Percentiles rank a stretch among this genome's conserved stretches.
Conservation (phyloP, 2,797 vertebrate genomes). For the Morelia viridis region DNA sequence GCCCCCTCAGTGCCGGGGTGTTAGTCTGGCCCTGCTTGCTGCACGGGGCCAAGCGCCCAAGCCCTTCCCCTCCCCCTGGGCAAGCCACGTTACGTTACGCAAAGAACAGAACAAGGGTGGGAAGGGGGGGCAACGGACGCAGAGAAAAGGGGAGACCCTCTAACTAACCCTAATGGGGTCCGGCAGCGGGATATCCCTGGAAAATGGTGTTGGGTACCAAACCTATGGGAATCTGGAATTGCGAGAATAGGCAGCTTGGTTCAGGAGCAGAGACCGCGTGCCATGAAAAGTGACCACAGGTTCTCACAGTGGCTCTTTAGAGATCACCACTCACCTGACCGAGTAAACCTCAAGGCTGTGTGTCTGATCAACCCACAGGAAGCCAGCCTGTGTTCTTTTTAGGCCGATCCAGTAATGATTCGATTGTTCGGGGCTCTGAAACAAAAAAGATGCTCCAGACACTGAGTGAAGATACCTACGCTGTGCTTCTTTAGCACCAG, state of each 20-base stretch:
- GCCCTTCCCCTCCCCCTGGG: not conserved
- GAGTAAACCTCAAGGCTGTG: fast-evolving
- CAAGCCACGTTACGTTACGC: not conserved
- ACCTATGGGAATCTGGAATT: not conserved
- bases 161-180: not conserved
- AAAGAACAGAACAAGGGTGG: not conserved
- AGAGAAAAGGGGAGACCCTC: not conserved
- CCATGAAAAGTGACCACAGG: not conserved
- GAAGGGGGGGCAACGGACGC: not conserved
- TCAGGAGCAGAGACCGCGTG: not conserved
- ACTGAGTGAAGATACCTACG: not conserved
- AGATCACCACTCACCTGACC: not conserved
- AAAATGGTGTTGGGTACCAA: not conserved
- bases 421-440: not conserved
- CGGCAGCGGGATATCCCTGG: not conserved
- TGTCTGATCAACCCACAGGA: not conserved
- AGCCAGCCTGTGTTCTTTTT: fast-evolving
- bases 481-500: not conserved
- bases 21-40: too few relatives aligned
- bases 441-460: not conserved
- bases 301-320: not conserved
- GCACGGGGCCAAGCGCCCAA: not conserved
- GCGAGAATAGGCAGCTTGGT: not conserved
- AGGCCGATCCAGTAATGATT: not conserved
- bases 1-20: not conserved